phyloP scores from a whole-genome alignment of 2,888 invertebrate genomes.

The Nomada hirtipes region DNA sequence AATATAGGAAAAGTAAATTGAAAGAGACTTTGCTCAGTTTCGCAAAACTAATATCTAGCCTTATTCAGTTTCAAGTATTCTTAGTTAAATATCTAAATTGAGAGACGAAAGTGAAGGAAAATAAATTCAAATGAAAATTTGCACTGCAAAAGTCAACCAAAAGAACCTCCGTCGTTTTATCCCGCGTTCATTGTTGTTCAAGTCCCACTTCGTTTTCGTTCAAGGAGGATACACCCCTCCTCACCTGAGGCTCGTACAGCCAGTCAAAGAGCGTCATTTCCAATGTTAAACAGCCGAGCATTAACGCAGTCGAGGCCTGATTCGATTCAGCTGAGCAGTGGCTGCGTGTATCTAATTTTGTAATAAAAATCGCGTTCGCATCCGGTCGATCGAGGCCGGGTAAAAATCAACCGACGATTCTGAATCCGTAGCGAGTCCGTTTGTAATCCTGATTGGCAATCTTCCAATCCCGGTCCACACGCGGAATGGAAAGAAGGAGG shows the following conservation, averaged over 20 bases:
- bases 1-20: no score
- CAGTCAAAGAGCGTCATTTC: conserved; percentile 6
- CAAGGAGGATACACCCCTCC: neutral
- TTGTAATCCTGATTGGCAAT: conserved; percentile 60
- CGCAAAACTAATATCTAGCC: no score
- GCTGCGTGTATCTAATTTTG: conserved; percentile 34
- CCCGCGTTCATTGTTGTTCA: neutral
- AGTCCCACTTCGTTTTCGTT: conserved; percentile 10
- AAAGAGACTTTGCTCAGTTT: no score
- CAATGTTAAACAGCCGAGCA: conserved; percentile 35
- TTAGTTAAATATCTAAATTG: no score
- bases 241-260: neutral
- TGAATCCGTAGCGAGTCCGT: conserved; percentile 51
- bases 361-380: conserved; percentile 43
- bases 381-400: conserved; percentile 32
- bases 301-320: conserved; percentile 20
- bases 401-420: conserved; percentile 46
- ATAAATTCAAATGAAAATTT: no score
- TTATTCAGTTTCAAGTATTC: no score
- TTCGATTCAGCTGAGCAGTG: conserved; percentile 13
- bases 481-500: conserved; percentile 28
- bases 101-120: no score
- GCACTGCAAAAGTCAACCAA: neutral
- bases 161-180: neutral
- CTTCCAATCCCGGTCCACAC: conserved; percentile 46